Base-by-base conservation (phyloP, 2,888 invertebrate species). In the Campoplex nolae region DNA sequence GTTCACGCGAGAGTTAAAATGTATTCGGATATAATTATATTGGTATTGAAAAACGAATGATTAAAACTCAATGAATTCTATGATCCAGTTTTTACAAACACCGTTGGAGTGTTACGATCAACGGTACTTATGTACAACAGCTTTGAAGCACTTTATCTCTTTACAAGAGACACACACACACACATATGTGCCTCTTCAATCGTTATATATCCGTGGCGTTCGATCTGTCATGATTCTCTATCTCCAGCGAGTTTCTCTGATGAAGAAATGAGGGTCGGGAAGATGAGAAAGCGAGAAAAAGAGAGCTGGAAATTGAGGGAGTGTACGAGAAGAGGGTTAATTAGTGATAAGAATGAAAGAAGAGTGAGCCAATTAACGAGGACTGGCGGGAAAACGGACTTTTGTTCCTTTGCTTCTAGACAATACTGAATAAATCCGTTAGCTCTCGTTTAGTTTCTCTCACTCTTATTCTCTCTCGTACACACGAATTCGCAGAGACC, bases 71-170 rank as follows among this genome's bases (percentile, higher is more conserved):
- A 51, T 18, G 18, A 51, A 51, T 3, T 38, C 4, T 16, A 28
- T 28, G 28, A 58, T 62, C 16, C 16, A 32, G 16, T 32, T 58
- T 58, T 13, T 58, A 58, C 16, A 62, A 16, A 32, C 13, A 32
- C 32, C 62, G 6, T 23, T 76, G n/a, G 70, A 71, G 68, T 67
- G 76, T 71, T 71, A 84, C 89, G 91, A 91, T 91, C 91, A 93
- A 93, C 93, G 92, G 93, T 92, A 91, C 90, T 87, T 80, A 83
- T 42, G 42, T 42, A 42, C 91, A 93, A 92, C 92, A 92, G 92
- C 84, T 45, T 71, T 65, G 89, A 89, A 90, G 90, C 88, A 91
- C 91, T 92, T 92, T 90, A 84, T 84, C 71, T 65, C 74, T 78
- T 38, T 83, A 58, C 18, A 56, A 75, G 70, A 23, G 18, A 45